A percentile compares a stretch with the other conserved stretches of the same genome.
These are phyloP conservation scores for Mus spretus DNA, from an alignment of 2,797 vertebrate species.

Conservation along the genomic window DNA sequence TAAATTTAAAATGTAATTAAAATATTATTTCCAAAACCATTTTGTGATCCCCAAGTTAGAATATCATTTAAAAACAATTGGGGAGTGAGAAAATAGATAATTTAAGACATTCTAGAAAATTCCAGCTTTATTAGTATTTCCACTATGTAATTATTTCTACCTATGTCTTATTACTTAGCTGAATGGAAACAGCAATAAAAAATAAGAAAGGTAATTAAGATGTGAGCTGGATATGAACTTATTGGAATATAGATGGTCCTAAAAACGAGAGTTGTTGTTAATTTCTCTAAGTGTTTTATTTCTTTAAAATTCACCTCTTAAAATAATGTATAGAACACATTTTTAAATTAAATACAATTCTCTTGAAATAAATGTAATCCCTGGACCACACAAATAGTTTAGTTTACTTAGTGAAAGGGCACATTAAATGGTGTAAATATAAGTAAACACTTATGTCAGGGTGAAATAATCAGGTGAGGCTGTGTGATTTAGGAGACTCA, in stretches of 20 bases:
- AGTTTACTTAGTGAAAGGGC: background rate
- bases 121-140: background rate
- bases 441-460: background rate
- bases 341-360: constrained; percentile 7
- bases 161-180: constrained; percentile 41
- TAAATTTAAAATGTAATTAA: background rate
- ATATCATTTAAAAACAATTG: background rate
- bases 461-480: background rate
- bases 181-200: background rate
- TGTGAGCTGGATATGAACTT: background rate
- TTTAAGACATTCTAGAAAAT: background rate
- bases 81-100: background rate
- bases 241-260: background rate
- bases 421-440: background rate
- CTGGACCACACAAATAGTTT: background rate
- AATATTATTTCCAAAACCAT: background rate
- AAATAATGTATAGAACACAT: background rate
- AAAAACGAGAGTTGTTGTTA: background rate
- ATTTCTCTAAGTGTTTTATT: background rate
- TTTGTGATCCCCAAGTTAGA: background rate
- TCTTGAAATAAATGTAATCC: constrained; percentile 17
- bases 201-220: background rate
- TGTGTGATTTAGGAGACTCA: background rate
- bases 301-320: background rate
- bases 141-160: background rate